Conservation (phyloP, 2,797 vertebrate genomes). For the Micropoecilia bifurca region DNA sequence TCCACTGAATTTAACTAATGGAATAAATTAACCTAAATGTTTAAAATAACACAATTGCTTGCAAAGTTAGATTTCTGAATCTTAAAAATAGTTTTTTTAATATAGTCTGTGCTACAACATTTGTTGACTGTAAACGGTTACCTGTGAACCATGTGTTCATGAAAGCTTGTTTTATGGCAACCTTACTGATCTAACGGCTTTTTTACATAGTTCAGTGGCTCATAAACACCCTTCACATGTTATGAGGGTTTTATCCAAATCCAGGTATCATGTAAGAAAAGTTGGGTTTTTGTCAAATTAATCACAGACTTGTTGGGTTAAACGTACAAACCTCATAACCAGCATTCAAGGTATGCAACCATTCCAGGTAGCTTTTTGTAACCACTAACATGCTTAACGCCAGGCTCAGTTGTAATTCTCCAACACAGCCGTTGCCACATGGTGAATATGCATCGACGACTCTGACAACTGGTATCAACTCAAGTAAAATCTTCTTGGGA, state of each 20-base stretch:
- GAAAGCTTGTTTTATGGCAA: background rate
- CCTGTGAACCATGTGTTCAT: background rate
- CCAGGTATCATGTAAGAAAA: background rate
- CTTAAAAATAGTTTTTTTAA: background rate
- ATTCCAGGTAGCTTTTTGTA: conserved; percentile 4
- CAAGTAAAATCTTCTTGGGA: background rate
- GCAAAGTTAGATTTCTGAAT: background rate
- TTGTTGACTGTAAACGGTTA: background rate
- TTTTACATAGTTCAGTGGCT: background rate
- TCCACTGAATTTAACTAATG: background rate
- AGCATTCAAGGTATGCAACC: background rate
- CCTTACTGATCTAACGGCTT: background rate
- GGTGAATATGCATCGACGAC: too few species aligned
- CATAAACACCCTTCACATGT: background rate
- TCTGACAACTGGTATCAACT: background rate
- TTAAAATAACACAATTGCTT: background rate
- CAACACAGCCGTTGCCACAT: background rate
- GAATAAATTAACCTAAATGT: background rate
- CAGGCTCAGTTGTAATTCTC: background rate
- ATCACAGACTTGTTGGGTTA: background rate
- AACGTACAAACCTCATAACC: background rate
- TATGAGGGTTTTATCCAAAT: background rate
- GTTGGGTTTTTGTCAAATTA: background rate
- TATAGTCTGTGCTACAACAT: background rate
- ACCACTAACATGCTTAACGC: background rate